Conservation (phyloP, 2,797 vertebrate genomes). For the Aldrovandia affinis region DNA sequence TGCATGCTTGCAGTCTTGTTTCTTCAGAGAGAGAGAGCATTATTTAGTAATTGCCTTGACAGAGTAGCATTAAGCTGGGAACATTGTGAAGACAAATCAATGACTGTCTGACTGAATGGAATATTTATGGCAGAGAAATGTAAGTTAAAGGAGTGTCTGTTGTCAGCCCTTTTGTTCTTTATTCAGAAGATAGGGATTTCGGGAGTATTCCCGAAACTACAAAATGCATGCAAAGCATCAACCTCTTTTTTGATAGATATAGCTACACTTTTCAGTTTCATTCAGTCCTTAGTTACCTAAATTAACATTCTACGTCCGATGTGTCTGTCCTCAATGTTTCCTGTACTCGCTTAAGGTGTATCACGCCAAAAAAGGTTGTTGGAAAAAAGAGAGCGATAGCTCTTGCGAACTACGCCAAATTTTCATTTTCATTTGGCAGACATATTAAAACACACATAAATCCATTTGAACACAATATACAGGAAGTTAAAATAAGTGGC, state of each 20-base stretch:
- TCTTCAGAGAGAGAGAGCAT: constrained; percentile 70
- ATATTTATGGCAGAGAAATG: constrained; percentile 58
- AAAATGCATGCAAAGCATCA: constrained; percentile 62
- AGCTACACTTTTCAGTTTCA: constrained; percentile 53
- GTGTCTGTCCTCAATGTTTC: too few species aligned
- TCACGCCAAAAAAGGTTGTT: too few species aligned
- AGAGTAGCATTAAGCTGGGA: constrained; percentile 65
- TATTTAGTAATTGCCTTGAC: constrained; percentile 70
- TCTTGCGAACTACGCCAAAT: too few species aligned
- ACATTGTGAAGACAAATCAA: constrained; percentile 55
- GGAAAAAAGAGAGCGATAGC: neutral
- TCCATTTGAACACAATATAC: constrained; percentile 61
- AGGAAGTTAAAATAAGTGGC: constrained; percentile 58
- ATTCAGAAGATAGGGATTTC: constrained; percentile 38
- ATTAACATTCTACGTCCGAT: too few species aligned
- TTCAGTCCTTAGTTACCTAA: too few species aligned
- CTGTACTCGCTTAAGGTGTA: too few species aligned
- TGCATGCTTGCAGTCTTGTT: constrained; percentile 60
- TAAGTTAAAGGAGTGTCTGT: constrained; percentile 55
- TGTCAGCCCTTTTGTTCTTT: constrained; percentile 51
- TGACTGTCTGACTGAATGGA: constrained; percentile 52
- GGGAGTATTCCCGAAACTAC: neutral
- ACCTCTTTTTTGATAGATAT: constrained; percentile 52
- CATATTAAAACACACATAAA: constrained; percentile 70
- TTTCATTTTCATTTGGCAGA: constrained; percentile 61